These are phyloP conservation scores for Gorilla gorilla DNA, from an alignment of 2,113 vertebrate genomes.

Conservation along the genomic window DNA sequence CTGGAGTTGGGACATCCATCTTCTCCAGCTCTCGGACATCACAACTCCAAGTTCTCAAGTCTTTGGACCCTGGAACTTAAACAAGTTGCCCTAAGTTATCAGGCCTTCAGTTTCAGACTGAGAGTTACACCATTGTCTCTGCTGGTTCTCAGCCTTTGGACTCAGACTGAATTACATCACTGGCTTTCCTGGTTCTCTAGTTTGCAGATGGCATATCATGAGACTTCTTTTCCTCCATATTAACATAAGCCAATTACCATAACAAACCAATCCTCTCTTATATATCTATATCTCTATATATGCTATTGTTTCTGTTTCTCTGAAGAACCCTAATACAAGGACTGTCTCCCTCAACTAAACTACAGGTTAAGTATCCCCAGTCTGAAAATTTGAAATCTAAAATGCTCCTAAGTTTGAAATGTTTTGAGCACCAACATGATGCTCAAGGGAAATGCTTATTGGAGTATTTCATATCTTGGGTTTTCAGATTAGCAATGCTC, in stretches of 20 bases:
- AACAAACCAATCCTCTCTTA: background rate
- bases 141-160: background rate
- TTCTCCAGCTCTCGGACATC: background rate
- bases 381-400: background rate
- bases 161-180: background rate
- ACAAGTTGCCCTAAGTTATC: background rate
- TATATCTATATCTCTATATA: too few relatives aligned
- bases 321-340: background rate
- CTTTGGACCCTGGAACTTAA: background rate
- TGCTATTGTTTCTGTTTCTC: background rate
- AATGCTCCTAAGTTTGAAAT: background rate
- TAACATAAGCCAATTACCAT: background rate
- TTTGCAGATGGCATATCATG: background rate
- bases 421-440: background rate
- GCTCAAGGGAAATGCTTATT: background rate
- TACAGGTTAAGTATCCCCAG: background rate
- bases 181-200: background rate
- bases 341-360: background rate
- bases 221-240: background rate
- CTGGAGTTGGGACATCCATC: background rate
- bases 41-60: background rate
- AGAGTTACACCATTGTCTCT: background rate
- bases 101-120: background rate
- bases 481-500: background rate
- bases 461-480: background rate